These are phyloP conservation scores for Perdita meconis DNA, from an alignment of 2,888 invertebrate species.

Conservation along the genomic window DNA sequence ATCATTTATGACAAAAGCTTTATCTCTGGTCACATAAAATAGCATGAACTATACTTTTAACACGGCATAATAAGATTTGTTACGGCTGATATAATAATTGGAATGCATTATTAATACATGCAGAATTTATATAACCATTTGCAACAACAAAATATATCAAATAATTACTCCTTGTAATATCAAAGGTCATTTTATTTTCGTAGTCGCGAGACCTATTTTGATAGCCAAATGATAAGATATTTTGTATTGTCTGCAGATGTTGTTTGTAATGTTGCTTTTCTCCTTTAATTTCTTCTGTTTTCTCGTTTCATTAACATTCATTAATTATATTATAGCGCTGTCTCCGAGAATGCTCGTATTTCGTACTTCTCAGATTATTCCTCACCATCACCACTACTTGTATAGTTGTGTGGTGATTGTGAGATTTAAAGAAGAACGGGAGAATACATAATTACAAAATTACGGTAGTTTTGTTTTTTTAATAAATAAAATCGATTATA, in stretches of 20 bases:
- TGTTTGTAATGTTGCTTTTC: conserved; percentile 5
- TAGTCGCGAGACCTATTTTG: not conserved
- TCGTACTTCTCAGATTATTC: no score
- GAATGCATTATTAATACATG: not conserved
- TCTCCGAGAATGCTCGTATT: no score
- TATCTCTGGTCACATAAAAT: conserved; percentile 17
- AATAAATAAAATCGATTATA: no score
- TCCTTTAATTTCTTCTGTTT: not conserved
- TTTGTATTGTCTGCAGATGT: conserved; percentile 18
- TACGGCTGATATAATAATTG: conserved; percentile 10
- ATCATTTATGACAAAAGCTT: conserved; percentile 29
- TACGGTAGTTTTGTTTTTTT: no score
- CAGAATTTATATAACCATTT: not conserved
- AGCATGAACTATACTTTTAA: conserved; percentile 34
- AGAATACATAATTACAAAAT: no score
- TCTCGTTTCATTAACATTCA: no score
- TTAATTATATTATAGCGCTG: no score
- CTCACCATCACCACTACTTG: no score
- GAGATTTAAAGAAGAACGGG: no score
- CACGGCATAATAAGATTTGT: conserved; percentile 18
- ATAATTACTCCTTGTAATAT: conserved; percentile 3
- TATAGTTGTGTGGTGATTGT: no score
- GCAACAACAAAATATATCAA: conserved; percentile 1
- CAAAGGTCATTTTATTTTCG: conserved; percentile 1
- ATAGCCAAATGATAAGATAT: not conserved